A percentile compares a stretch with the other conserved stretches of the same genome.
phyloP scores from a whole-genome alignment of 2,113 vertebrate genomes.

The Etheostoma spectabile region DNA sequence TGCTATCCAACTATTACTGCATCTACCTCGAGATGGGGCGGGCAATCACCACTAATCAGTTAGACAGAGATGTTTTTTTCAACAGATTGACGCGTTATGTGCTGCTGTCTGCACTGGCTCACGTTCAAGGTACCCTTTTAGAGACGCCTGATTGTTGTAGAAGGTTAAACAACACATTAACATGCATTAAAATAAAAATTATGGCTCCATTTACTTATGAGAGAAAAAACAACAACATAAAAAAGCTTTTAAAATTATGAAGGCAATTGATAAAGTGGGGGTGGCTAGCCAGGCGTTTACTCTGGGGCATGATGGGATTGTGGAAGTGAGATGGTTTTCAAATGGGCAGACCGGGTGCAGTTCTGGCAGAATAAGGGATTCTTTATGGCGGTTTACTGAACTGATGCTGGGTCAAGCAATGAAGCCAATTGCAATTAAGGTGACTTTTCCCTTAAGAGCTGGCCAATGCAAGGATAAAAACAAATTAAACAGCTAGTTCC shows the following conservation, averaged over 20 bases:
- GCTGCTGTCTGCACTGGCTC: slow-evolving; percentile 88
- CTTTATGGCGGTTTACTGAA: slow-evolving; percentile 76
- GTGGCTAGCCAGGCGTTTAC: slow-evolving; percentile 44
- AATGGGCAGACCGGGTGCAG: slow-evolving; percentile 62
- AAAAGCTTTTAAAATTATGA: slow-evolving; percentile 89
- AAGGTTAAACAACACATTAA: slow-evolving; percentile 90
- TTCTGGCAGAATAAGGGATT: slow-evolving; percentile 57
- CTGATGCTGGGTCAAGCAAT: slow-evolving; percentile 70
- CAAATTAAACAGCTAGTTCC: slow-evolving; percentile 51
- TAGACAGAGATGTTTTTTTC: slow-evolving; percentile 89
- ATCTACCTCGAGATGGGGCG: slow-evolving; percentile 89
- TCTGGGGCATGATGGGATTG: slow-evolving; percentile 24
- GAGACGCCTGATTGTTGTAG: slow-evolving; percentile 85
- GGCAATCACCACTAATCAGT: slow-evolving; percentile 94
- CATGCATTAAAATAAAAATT: slow-evolving; percentile 88
- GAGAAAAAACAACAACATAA: slow-evolving; percentile 88
- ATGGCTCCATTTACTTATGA: slow-evolving; percentile 87
- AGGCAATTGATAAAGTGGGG: slow-evolving; percentile 82
- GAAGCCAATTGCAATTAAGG: slow-evolving; percentile 66
- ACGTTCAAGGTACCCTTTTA: slow-evolving; percentile 93
- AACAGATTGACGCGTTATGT: slow-evolving; percentile 90
- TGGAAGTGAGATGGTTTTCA: slow-evolving; percentile 58
- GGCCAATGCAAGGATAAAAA: slow-evolving; percentile 39
- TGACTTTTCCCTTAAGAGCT: slow-evolving; percentile 65
- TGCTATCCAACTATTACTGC: slow-evolving; percentile 96